Base-by-base conservation (phyloP, 2,888 invertebrate species). In the Athetis lepigone region DNA sequence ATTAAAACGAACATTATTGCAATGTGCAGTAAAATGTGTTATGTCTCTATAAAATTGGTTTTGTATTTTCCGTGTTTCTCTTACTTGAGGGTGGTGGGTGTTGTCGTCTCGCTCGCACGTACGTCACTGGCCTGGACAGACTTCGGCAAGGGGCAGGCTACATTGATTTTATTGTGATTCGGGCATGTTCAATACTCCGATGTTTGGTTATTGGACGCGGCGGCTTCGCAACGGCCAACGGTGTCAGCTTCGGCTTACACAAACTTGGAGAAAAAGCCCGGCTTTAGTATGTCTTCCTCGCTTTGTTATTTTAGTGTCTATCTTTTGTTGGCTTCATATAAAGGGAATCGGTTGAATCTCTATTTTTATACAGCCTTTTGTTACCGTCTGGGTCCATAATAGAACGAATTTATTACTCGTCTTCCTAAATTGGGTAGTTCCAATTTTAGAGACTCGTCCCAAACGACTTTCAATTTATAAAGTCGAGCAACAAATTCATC, bases 141-240 rank as follows among this genome's bases (percentile, higher is more conserved):
- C 84, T 85, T 77, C 82, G 69, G 73, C 68, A 76, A 79, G 75
- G 81, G 82, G 76, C 67, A 74, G 69, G 77, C 88, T 86, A 83
- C 88, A 88, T 88, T 86, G 88, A 88, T 88, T 88, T 88, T 88
- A 85, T 84, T 85, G 80, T 70, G 70, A 78, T 81, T 72, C 69
- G 73, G 57, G 64, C 29, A 59, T 65, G 63, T 76, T 66, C 69
- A 73, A 76, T 66, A 68, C 58, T 42, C 25, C 69, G 75, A 65
- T 73, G 66, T 67, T 77, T 70, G 57, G 70, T 62, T 79, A 78
- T 56, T 69, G 68, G 77, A 59, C 40, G 23, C 45, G 55, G 62
- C 62, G 37, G 63, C 43, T 55, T 47, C 19, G 36, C 13, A 49
- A 42, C 63, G 50, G 40, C 52, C 47, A 21, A 18, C 51, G 56